Evolutionary conservation across 1,140 invertebrate species (phyloP).

Genomic region (Drosophila albomicans): DNA sequence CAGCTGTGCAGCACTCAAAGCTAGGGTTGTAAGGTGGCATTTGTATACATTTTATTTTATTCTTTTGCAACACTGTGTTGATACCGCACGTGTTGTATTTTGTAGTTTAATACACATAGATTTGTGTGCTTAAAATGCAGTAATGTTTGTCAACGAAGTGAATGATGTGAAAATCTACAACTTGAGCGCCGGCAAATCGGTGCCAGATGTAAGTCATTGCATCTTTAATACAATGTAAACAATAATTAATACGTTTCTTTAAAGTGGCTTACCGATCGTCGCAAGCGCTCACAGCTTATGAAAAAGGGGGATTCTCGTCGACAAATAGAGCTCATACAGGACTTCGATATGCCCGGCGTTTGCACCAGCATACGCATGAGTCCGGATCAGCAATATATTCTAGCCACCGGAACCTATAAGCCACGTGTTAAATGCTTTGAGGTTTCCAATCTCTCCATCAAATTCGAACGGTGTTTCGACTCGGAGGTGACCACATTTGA

Average conservation of each 20-base stretch:
- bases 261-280: slow-evolving; percentile 97
- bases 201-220: slow-evolving; percentile 94
- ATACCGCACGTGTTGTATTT: slow-evolving; percentile 58
- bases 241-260: not conserved
- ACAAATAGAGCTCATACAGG: slow-evolving; percentile 98
- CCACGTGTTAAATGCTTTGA: slow-evolving; percentile 98
- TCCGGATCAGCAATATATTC: slow-evolving; percentile 96
- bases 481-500: slow-evolving; percentile 96
- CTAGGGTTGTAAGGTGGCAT: slow-evolving; percentile 10
- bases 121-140: slow-evolving; percentile 45
- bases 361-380: slow-evolving; percentile 94
- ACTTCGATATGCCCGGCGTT: slow-evolving; percentile 99
- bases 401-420: slow-evolving; percentile 98
- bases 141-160: slow-evolving; percentile 92
- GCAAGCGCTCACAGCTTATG: slow-evolving; percentile 93
- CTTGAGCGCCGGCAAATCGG: slow-evolving; percentile 96
- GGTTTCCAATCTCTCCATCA: slow-evolving; percentile 97
- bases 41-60: not conserved
- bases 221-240: slow-evolving; percentile 13
- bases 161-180: slow-evolving; percentile 99
- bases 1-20: slow-evolving; percentile 34
- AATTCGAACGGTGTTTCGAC: slow-evolving; percentile 99
- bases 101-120: slow-evolving; percentile 63
- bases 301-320: slow-evolving; percentile 96
- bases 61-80: slow-evolving; percentile 5